Evolutionary conservation across 2,113 vertebrate species (phyloP).

Genomic region (Craseonycteris thonglongyai): DNA sequence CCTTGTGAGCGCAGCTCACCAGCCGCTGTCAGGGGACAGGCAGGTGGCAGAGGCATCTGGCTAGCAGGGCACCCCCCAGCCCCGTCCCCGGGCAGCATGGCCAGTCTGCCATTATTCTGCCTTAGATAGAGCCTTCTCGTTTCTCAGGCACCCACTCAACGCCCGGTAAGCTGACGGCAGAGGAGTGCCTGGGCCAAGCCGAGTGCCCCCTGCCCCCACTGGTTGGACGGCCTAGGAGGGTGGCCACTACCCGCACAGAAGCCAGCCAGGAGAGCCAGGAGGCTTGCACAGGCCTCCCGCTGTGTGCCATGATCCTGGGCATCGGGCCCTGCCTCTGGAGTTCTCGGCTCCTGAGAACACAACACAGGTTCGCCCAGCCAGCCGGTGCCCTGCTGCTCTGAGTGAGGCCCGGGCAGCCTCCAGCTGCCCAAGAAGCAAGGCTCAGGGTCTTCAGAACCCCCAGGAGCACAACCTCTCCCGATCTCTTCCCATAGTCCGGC

Average conservation of each 20-base stretch:
- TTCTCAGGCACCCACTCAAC: rapidly evolving
- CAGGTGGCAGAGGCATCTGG: background rate
- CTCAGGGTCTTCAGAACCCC: background rate
- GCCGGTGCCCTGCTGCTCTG: too few species aligned
- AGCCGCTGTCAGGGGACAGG: background rate
- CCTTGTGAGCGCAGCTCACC: rapidly evolving
- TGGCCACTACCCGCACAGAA: rapidly evolving
- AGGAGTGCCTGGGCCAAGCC: rapidly evolving
- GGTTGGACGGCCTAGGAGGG: background rate
- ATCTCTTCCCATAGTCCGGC: background rate
- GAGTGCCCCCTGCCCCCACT: background rate
- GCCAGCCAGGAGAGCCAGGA: too few species aligned
- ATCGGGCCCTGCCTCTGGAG: too few species aligned
- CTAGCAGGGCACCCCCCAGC: background rate
- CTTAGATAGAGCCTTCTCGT: background rate
- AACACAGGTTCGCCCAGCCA: background rate
- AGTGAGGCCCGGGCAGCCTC: background rate
- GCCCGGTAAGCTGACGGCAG: rapidly evolving
- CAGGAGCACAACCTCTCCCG: rapidly evolving
- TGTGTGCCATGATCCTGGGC: background rate
- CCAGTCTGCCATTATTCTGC: background rate
- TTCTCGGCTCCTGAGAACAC: background rate
- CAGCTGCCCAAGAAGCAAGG: background rate
- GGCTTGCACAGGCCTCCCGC: background rate
- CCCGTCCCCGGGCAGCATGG: rapidly evolving